These are phyloP conservation scores for Ladona fulva DNA, from an alignment of 1,140 invertebrate genomes.

Conservation along the genomic window DNA sequence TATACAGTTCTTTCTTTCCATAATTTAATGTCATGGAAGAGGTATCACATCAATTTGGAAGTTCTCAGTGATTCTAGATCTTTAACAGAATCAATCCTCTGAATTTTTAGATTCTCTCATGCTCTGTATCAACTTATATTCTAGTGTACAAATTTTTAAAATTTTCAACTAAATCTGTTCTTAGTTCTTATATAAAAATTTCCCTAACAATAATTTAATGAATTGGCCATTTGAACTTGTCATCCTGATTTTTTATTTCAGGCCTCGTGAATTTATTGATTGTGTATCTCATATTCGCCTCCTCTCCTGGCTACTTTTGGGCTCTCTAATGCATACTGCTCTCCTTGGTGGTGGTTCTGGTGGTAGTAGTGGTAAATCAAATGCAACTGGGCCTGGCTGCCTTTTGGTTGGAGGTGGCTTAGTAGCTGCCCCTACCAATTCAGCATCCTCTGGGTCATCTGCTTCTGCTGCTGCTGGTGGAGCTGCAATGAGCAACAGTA, in stretches of 20 bases:
- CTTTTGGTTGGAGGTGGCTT: neutral
- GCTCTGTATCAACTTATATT: no score
- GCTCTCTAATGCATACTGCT: constrained; percentile 82
- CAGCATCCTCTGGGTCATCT: neutral
- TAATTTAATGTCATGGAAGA: no score
- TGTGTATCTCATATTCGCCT: constrained; percentile 90
- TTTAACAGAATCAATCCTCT: no score
- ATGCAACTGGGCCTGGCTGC: neutral
- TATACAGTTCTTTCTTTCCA: no score
- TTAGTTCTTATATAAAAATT: no score
- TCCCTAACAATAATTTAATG: no score
- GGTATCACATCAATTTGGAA: no score
- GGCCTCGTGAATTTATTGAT: constrained; percentile 89
- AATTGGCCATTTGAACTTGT: neutral
- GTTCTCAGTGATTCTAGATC: no score
- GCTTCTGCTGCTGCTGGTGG: neutral
- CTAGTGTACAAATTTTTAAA: no score
- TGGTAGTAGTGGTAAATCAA: neutral
- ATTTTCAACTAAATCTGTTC: no score
- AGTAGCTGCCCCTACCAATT: neutral
- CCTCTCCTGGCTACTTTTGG: constrained; percentile 90
- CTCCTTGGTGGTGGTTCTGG: constrained; percentile 36
- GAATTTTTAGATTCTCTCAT: no score
- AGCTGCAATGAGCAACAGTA: neutral
- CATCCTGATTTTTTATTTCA: constrained; percentile 32